Percentiles rank a stretch among this genome's conserved stretches.
These are phyloP conservation scores for Agelaius tricolor DNA, from an alignment of 2,113 vertebrate species.

Conservation along the genomic window DNA sequence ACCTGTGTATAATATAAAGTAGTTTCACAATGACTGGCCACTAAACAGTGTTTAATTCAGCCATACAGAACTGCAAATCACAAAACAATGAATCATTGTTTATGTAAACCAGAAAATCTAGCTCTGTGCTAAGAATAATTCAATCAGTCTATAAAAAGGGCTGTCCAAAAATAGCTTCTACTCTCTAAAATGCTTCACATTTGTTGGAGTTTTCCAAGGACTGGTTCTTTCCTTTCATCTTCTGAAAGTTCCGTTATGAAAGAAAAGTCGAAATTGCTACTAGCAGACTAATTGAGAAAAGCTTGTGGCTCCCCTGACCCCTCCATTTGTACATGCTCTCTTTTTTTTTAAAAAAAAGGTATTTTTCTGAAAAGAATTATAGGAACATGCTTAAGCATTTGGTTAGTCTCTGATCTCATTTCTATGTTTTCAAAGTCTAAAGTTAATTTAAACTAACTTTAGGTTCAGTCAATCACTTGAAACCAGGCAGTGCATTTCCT, in stretches of 20 bases:
- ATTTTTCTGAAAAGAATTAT: background rate
- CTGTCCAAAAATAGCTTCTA: background rate
- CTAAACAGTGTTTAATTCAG: background rate
- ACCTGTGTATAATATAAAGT: background rate
- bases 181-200: background rate
- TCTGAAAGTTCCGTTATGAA: background rate
- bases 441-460: background rate
- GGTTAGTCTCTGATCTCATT: background rate
- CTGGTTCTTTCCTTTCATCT: background rate
- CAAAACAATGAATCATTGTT: conserved; percentile 53
- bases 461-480: background rate
- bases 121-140: conserved; percentile 40
- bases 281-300: background rate
- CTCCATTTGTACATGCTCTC: background rate
- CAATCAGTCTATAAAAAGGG: background rate
- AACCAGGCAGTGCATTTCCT: background rate
- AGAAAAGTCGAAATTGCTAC: background rate
- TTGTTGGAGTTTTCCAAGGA: background rate
- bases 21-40: background rate
- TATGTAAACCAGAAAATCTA: conserved; percentile 46
- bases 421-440: background rate
- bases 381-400: background rate
- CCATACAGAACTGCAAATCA: background rate
- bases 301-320: background rate
- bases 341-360: background rate